phyloP scores from a whole-genome alignment of 2,888 invertebrate species.

The Unio pictorum region DNA sequence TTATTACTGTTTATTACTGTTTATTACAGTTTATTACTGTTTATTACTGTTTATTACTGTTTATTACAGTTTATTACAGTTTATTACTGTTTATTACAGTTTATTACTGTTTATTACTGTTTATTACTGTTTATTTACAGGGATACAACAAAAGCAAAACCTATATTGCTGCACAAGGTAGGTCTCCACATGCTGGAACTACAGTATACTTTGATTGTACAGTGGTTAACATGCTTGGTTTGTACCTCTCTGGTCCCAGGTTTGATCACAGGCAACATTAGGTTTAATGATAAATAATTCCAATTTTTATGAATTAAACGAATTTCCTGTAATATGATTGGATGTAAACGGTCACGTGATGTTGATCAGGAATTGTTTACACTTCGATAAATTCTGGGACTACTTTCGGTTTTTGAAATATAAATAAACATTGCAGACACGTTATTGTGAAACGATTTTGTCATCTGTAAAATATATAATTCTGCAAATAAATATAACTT shows the following conservation, averaged over 20 bases:
- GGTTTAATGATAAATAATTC: too few species aligned
- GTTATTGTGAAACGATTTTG: too few species aligned
- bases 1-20: conserved; percentile 3
- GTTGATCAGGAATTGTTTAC: too few species aligned
- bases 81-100: conserved; percentile 2
- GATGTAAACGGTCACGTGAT: too few species aligned
- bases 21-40: conserved; percentile 8
- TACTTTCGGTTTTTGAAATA: too few species aligned
- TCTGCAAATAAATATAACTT: too few species aligned
- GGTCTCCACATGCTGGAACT: conserved; percentile 4
- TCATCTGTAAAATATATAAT: too few species aligned
- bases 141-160: conserved; percentile 72
- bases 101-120: conserved; percentile 1
- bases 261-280: neutral
- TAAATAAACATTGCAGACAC: too few species aligned
- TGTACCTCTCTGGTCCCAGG: neutral
- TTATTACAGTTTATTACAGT: too few species aligned
- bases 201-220: neutral
- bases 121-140: conserved; percentile 49
- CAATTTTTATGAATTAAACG: too few species aligned
- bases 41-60: conserved; percentile 2
- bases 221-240: neutral
- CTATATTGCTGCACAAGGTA: conserved; percentile 74
- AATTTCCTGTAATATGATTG: too few species aligned
- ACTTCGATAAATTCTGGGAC: too few species aligned